Evolutionary conservation across 2,113 vertebrate species (phyloP), one percentile per base, ranked within the genome.

Genomic region (Hucho hucho): DNA sequence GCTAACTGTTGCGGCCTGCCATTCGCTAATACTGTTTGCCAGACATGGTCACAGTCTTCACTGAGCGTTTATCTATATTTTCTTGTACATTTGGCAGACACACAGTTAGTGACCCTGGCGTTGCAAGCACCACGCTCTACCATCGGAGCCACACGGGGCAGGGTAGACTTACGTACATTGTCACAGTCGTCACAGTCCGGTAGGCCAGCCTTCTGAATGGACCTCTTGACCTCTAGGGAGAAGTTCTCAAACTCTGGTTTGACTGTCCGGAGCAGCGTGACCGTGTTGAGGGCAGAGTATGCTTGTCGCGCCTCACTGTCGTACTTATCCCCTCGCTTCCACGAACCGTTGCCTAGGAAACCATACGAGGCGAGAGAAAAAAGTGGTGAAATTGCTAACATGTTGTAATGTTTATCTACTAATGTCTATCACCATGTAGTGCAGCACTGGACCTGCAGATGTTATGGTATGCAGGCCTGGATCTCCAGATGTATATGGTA

Each of bases 201-300:
- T 63, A 96, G 86, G 9, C 93, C 94, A 58, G 88, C 86, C 75
- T 93, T 94, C 89, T 97, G 93, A 72, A 92, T 85, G 80, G 96
- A 95, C 87, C 88, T 95, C 88, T 94, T 96, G 92, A 99, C 95
- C 81, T 98, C 96, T 77, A 95, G 82, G 64, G 97, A 95, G 93
- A 99, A 99, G 84, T 95, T 95, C 87, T 98, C 95, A 91, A 98
- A 99, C 85, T 99, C 96, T 0, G 97, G 95, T 85, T 98, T 99
- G 86, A 96, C 92, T 0, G 96, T 95, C 90, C 95, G 95, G 86
- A 99, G 94, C 78, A 99, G 92, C 1, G 98, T 99, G 79, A 99
- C 71, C 0, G 95, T 99, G 80, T 97, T 97, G 72, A 99, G 95
- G 74, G 93, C 94, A 0, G 93, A 93, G 78, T 95, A 99, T 0